Evolutionary conservation across 2,888 invertebrate genomes (phyloP).

Genomic region (Pyrrhia umbra): DNA sequence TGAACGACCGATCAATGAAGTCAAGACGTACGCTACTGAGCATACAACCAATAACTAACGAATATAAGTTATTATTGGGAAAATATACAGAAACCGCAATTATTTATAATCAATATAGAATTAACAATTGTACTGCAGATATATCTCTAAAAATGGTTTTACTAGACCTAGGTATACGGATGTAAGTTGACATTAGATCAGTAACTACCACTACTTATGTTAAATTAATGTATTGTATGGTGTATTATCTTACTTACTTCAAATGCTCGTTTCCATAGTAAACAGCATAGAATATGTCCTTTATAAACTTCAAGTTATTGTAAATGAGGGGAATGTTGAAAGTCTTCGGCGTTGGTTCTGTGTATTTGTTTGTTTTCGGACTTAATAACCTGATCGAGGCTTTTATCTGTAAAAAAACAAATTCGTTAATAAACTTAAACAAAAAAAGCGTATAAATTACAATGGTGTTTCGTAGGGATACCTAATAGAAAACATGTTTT

Average conservation of each 20-base stretch:
- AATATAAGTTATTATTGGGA: too few species aligned
- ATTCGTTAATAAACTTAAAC: background rate
- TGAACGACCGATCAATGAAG: too few species aligned
- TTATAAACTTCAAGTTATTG: constrained; percentile 82
- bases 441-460: background rate
- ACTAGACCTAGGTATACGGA: too few species aligned
- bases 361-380: constrained; percentile 83
- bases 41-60: too few species aligned
- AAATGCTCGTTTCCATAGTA: constrained; percentile 79
- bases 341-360: constrained; percentile 77
- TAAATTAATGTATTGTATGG: background rate
- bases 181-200: too few species aligned
- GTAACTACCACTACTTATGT: background rate
- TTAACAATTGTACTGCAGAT: too few species aligned
- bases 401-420: constrained; percentile 78
- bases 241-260: constrained; percentile 78
- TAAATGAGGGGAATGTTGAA: constrained; percentile 87
- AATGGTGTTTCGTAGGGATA: background rate
- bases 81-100: too few species aligned
- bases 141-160: too few species aligned
- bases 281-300: constrained; percentile 78
- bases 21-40: too few species aligned
- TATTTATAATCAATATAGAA: too few species aligned
- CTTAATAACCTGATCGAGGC: constrained; percentile 82
- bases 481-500: constrained; percentile 2